Conservation (phyloP, 2,888 invertebrate genomes). For the Drosophila macrospina region DNA sequence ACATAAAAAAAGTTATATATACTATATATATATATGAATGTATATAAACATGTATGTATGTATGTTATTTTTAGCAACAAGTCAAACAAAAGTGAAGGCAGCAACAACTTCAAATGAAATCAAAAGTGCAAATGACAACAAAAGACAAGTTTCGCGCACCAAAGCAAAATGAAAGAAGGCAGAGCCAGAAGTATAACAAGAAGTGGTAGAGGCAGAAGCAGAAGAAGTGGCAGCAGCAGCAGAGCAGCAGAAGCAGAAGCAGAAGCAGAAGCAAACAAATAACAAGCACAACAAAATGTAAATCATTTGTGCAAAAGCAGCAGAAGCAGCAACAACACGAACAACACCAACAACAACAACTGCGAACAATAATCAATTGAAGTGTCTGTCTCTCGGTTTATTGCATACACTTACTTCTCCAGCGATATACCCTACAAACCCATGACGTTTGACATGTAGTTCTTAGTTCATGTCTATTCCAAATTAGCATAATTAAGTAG, state of each 20-base stretch:
- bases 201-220: conserved; percentile 16
- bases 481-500: no score
- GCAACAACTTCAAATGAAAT: conserved; percentile 76
- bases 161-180: conserved; percentile 30
- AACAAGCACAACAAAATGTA: conserved; percentile 65
- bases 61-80: conserved; percentile 41
- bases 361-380: conserved; percentile 74
- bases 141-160: conserved; percentile 63
- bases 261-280: conserved; percentile 25
- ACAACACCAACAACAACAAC: no score
- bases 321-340: conserved; percentile 40
- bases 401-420: conserved; percentile 37
- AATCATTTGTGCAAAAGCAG: conserved; percentile 66
- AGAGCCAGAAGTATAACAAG: conserved; percentile 23
- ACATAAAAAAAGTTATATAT: conserved; percentile 9
- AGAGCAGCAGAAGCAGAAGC: conserved; percentile 18
- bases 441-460: neutral
- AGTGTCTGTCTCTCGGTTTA: conserved; percentile 68
- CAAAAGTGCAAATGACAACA: conserved; percentile 81
- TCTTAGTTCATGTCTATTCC: no score
- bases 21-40: neutral
- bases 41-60: neutral
- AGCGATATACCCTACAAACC: neutral
- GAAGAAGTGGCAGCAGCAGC: conserved; percentile 19
- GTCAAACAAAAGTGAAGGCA: conserved; percentile 53